Conservation (phyloP, 1,140 invertebrate genomes). For the Agrypnia vestita region DNA sequence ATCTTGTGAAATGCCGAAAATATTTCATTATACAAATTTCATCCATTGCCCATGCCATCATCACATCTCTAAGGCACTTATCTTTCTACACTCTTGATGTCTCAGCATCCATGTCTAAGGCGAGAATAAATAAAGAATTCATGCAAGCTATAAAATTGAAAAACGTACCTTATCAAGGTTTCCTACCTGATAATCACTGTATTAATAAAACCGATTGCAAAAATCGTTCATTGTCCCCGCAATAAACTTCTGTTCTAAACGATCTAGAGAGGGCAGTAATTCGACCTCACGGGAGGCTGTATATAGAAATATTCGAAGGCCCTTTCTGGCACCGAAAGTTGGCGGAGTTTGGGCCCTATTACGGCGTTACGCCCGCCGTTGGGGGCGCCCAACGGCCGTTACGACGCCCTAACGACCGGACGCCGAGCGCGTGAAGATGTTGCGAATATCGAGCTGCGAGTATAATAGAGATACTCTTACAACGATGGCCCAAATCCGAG, state of each 20-base stretch:
- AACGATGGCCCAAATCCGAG: background rate
- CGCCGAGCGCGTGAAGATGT: constrained; percentile 14
- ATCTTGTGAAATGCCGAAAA: no score
- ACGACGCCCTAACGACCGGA: constrained; percentile 17
- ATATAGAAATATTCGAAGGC: constrained; percentile 34
- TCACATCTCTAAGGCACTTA: no score
- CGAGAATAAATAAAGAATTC: no score
- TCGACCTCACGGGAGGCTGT: constrained; percentile 11
- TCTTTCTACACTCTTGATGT: no score
- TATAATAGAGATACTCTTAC: constrained; percentile 15
- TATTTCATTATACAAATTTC: no score
- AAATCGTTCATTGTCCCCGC: background rate
- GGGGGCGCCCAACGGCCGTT: constrained; percentile 20
- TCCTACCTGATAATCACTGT: no score
- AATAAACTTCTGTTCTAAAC: constrained; percentile 23
- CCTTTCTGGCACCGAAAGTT: constrained; percentile 6
- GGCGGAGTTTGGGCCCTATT: background rate
- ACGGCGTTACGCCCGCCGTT: constrained; percentile 25
- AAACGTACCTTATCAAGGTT: no score
- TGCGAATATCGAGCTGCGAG: constrained; percentile 13
- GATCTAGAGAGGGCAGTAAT: constrained; percentile 31
- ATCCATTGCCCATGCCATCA: no score
- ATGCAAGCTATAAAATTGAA: no score
- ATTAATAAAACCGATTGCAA: no score
- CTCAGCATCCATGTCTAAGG: no score